Percentiles rank a stretch among this genome's conserved stretches.
phyloP scores from a whole-genome alignment of 2,797 vertebrate genomes.

The Mycteria americana region DNA sequence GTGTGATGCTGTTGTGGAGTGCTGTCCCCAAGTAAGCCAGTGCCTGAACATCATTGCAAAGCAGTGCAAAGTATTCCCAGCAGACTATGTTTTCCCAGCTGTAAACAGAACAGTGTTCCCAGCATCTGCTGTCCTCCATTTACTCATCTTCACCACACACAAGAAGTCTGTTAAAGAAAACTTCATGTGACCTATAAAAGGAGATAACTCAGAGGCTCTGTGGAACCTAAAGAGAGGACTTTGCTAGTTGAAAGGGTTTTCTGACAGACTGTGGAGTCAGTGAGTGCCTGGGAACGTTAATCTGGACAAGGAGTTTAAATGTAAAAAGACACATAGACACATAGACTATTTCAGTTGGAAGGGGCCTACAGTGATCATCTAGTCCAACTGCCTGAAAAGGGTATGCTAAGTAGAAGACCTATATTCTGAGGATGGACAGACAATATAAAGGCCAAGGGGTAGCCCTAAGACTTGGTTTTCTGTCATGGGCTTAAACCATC shows the following conservation, averaged over 20 bases:
- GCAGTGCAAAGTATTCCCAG: not conserved
- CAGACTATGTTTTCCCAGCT: not conserved
- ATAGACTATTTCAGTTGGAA: not conserved
- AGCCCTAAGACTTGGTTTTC: not conserved
- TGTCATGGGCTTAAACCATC: not conserved
- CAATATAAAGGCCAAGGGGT: not conserved
- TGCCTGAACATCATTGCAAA: not conserved
- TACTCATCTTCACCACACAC: not conserved
- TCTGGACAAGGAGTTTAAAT: not conserved
- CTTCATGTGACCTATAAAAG: not conserved
- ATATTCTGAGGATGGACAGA: not conserved
- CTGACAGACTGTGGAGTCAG: not conserved
- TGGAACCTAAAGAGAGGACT: not conserved
- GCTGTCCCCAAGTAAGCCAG: too few relatives aligned
- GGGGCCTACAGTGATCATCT: fast-evolving
- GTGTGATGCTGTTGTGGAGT: not conserved
- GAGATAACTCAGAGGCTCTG: not conserved
- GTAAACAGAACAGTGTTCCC: not conserved
- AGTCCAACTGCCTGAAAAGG: not conserved
- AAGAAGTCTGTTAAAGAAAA: not conserved
- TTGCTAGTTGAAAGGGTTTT: not conserved
- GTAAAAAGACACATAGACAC: not conserved
- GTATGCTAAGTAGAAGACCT: not conserved
- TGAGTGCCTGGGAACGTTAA: not conserved
- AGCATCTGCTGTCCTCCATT: not conserved